Conservation (phyloP, 2,113 vertebrate genomes). For the Rynchops niger region DNA sequence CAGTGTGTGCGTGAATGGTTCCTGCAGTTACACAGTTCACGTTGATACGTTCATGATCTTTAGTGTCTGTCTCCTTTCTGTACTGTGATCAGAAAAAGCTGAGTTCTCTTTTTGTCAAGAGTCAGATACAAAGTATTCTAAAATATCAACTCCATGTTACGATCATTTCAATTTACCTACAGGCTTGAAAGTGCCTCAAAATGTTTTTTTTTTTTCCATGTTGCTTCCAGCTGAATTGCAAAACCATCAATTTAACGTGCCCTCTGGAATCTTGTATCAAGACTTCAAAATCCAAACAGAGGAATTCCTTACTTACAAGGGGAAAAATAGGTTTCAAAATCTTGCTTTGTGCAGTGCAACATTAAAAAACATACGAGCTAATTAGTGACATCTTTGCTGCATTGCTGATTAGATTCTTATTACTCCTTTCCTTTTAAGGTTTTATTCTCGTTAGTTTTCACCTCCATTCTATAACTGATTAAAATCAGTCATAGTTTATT, state of each 20-base stretch:
- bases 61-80: not conserved
- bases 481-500: not conserved
- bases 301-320: not conserved
- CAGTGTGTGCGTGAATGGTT: not conserved
- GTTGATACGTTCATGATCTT: not conserved
- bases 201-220: fast-evolving
- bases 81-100: not conserved
- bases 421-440: not conserved
- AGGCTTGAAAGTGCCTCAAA: not conserved
- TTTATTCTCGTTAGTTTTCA: not conserved
- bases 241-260: not conserved
- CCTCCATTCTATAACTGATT: not conserved
- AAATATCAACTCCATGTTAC: not conserved
- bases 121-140: not conserved
- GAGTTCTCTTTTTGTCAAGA: not conserved
- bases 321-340: not conserved
- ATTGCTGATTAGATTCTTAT: not conserved
- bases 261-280: not conserved
- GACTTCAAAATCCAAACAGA: not conserved
- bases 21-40: not conserved
- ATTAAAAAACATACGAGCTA: not conserved
- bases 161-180: not conserved
- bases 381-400: not conserved
- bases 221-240: not conserved
- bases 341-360: not conserved